Evolutionary conservation across 2,888 invertebrate species (phyloP), one percentile per base, ranked within the genome.

Genomic region (Chrysolina americana): DNA sequence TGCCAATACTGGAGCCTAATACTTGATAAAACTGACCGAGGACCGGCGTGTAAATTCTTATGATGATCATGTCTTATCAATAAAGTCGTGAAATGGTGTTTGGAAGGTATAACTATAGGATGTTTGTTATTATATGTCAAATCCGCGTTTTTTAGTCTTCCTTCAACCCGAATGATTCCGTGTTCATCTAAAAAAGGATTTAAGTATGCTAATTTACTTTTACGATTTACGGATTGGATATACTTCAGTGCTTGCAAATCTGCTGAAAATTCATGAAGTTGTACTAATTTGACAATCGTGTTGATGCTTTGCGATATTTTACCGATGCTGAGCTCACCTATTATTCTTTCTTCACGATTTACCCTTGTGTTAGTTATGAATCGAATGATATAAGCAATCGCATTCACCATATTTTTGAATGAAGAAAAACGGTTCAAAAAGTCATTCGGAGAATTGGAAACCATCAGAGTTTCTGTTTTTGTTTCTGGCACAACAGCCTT

Each of bases 241-340:
- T 56, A 65, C 3, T 44, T 65, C 13, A 71, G 19, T n/a, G 15
- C 9, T n/a, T 44, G 56, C 5, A 83, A 23, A 44, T 79, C 66
- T 13, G 13, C 19, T 28, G 28, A 21, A 44, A 66, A 66, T 19
- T 47, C 15, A 21, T 66, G n/a, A 9, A 9, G 13, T 50, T 64
- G 64, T n/a, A 28, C 64, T 41, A 64, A 17, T 64, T 64, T 41
- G 6, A 64, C 17, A 17, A 56, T 17, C 0, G 19, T 17, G 8
- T 23, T 19, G 11, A 11, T 56, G 19, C 17, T 19, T 15, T 21
- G 13, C 2, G 11, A 15, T 23, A 56, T 10, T 19, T 56, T 21
- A n/a, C 23, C 9, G 11, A 23, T 17, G 36, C 21, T 19, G 23
- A 56, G 56, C 8, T 56, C 13, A 17, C 19, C 56, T n/a, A 19